Base-by-base conservation (phyloP, 2,888 invertebrate genomes). In the Lasioglossum lativentre region DNA sequence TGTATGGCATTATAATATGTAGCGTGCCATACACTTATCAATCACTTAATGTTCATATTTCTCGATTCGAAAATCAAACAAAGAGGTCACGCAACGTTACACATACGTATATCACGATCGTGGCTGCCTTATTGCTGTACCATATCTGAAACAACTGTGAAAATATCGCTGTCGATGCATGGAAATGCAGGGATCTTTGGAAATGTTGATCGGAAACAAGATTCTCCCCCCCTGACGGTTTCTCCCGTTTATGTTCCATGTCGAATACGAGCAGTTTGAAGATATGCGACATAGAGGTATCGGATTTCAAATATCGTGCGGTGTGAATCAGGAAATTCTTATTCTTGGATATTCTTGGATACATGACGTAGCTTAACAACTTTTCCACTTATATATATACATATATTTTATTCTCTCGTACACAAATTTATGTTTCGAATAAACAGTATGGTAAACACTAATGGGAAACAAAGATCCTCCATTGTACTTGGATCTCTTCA, bases 11-110 rank as follows among this genome's bases (percentile, higher is more conserved):
- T 30, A 63, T 63, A 88, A 90, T 87, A 89, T 89, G 91, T 85
- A 88, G 88, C 87, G 79, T 90, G 82, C 82, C 86, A 88, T 84
- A 86, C 85, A 89, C 91, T 93, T 93, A 93, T 93, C 93, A 90
- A 93, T 93, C 91, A 93, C 90, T 93, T 90, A 90, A 82, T 70
- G 82, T 78, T 80, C 87, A 86, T 89, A 88, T 86, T 86, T 90
- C 80, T 80, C 80, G 70, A 59, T 73, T 74, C 56, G 66, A n/a
- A 73, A 72, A 66, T 66, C 80, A 45, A 68, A 78, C 74, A 71
- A 82, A 72, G 74, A 80, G 76, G 80, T 80, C 87, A 71, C 42
- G 82, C 79, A 80, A 83, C 83, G 81, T 59, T 76, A 83, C 86
- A 85, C 86, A 88, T 88, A 83, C 80, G 85, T 68, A 23, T 23